Evolutionary conservation across 2,888 invertebrate genomes (phyloP).

Genomic region (Elmis aenea): DNA sequence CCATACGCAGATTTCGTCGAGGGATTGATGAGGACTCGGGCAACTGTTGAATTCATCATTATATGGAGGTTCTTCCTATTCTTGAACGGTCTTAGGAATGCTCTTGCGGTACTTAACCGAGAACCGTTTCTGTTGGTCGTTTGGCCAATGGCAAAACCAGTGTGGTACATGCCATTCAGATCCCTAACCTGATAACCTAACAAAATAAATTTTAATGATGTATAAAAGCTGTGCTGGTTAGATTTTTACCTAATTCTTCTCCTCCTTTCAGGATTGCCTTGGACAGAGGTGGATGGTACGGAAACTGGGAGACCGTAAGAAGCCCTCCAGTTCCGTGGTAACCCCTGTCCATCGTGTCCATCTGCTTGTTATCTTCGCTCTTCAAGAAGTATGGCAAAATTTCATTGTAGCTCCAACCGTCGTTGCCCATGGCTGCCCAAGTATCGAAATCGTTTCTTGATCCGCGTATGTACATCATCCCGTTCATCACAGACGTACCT

Average conservation of each 20-base stretch:
- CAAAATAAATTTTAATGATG: slow-evolving; percentile 2
- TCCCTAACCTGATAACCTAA: slow-evolving; percentile 72
- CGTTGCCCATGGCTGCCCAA: slow-evolving; percentile 81
- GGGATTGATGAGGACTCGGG: slow-evolving; percentile 70
- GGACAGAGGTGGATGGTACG: slow-evolving; percentile 80
- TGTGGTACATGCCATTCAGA: slow-evolving; percentile 73
- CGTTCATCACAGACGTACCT: slow-evolving; percentile 90
- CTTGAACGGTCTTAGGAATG: slow-evolving; percentile 75
- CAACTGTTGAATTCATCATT: slow-evolving; percentile 76
- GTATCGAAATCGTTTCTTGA: slow-evolving; percentile 80
- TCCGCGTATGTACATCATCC: slow-evolving; percentile 94
- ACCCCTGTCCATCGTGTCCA: slow-evolving; percentile 67
- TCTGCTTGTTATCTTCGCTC: slow-evolving; percentile 73
- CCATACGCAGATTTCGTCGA: slow-evolving; percentile 70
- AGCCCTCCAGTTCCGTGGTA: slow-evolving; percentile 76
- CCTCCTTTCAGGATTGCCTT: slow-evolving; percentile 73
- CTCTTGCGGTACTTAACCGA: slow-evolving; percentile 73
- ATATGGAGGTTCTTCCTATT: slow-evolving; percentile 75
- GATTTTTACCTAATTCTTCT: slow-evolving; percentile 62
- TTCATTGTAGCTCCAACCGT: slow-evolving; percentile 85
- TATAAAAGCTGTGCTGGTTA: background rate
- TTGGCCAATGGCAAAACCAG: slow-evolving; percentile 84
- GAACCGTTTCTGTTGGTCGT: slow-evolving; percentile 84
- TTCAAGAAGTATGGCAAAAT: slow-evolving; percentile 86
- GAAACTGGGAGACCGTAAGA: slow-evolving; percentile 73